Evolutionary conservation across 2,888 invertebrate species (phyloP), one percentile per base, ranked within the genome.

Genomic region (Cybosia mesomella): DNA sequence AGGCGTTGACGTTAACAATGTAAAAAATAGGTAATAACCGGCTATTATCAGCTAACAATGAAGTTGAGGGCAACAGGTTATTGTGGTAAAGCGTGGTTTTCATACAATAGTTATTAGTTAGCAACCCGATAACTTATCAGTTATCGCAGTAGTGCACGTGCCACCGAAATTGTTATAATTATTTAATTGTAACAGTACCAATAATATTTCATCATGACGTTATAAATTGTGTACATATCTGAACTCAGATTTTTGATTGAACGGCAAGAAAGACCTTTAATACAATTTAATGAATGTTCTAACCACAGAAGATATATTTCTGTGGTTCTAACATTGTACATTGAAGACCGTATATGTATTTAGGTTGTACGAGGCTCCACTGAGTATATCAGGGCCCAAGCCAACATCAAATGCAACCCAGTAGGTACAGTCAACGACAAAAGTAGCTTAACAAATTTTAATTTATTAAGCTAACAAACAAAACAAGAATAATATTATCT

Each of bases 41-140:
- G 36, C 43, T 61, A 28, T 60, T 21, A 60, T 66, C 66, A 43
- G 39, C 36, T 24, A 61, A 66, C 39, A 66, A 59, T 60, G 22
- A 21, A 61, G 59, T 53, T 18, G 66, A 54, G 66, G 66, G 54
- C 66, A 60, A n/a, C 34, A 34, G 67, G 62, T 67, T 36, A 58
- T 34, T 53, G 58, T 53, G 61, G 62, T 58, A 49, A 58, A 43
- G 34, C 39, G 43, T 67, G 36, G 67, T 58, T 67, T n/a, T 53
- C 49, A 55, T 21, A 57, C 21, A 58, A 54, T 39, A 58, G 64
- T 18, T 59, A 58, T 39, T 39, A 58, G 64, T 18, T 59, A 28
- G 58, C 32, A 68, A 67, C 61, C 15, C 9, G 66, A 61, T 61
- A 57, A 21, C 39, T 39, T 66, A 55, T 57, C 55, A 34, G 32